Base-by-base conservation (phyloP, 2,113 vertebrate species). In the Saccopteryx bilineata region DNA sequence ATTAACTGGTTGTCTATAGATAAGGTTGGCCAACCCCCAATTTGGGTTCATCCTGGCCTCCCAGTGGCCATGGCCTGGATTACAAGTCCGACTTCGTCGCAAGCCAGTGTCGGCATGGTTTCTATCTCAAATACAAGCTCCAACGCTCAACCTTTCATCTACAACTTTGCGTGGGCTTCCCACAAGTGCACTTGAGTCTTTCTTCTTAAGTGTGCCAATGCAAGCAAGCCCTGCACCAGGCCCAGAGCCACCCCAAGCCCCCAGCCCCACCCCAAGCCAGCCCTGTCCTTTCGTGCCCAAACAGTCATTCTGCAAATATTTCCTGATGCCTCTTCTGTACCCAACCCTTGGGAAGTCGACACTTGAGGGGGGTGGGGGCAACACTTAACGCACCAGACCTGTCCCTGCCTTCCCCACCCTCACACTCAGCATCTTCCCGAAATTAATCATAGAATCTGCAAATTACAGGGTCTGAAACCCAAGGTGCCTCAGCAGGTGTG, bases 291-390 rank as follows among this genome's bases (percentile, higher is more conserved):
- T 90, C 83, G 80, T 21, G 26, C 26, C 72, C 48, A 15, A 46
- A 82, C 11, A 39, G 23, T 87, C 92, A 69, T 24, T 83, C 71
- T 28, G 28, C 17, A 94, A 87, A 50, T 65, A 83, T 68, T 91
- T 94, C 96, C 96, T 94, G 78, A 63, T 94, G 65, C 85, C 74
- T 93, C 72, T 23, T 65, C 56, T 23, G 82, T 3, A 46, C 83
- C 87, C 93, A 86, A 68, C 90, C 90, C 56, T 66, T 2, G 19
- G 80, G 76, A 78, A 88, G 82, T 18, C 28, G 78, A 76, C 75
- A 65, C 50, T 39, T 0, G 24, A 46, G 63, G 15, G 18, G 18
- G n/a, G 33, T n/a, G 61, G 54, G 31, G 11, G 19, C 18, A 1
- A n/a, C 5, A 58, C 7, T 39, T 56, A 1, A 1, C 2, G 7